Base-by-base conservation (phyloP, 2,113 vertebrate species). In the Tragelaphus scriptus region DNA sequence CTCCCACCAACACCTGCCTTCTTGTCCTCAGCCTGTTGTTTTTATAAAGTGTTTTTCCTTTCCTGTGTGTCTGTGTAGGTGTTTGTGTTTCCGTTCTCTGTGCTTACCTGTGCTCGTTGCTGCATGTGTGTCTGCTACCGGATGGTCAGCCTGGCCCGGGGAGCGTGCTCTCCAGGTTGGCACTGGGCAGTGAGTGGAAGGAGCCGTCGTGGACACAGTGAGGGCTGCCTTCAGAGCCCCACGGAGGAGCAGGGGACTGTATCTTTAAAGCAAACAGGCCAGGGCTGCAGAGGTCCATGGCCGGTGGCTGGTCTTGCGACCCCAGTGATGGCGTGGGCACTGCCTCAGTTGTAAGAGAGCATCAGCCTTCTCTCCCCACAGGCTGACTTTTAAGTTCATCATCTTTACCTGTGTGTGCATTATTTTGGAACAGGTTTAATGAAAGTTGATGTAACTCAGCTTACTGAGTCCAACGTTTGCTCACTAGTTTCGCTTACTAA, bases 181-280 rank as follows among this genome's bases (percentile, higher is more conserved):
- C 7, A 2, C 30, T 3, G 2, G 6, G 1, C 2, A 36, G 13
- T 26, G 88, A 63, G 51, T 65, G 40, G 36, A 32, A 11, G 51
- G 17, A 4, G 28, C 71, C 12, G 0, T 21, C 0, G 8, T 32
- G 6, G 55, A 47, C 36, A 36, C 3, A 49, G n/a, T 12, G 32
- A 55, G 7, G 32, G 19, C 11, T 25, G 32, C 32, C n/a, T 79
- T 36, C 7, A 32, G 59, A 77, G 61, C 19, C 40, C 19, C 2
- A 32, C 6, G 1, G 47, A 68, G 7, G 8, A 88, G 59, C 6
- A 19, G 1, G 47, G 36, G 19, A 16, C 55, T 4, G 55, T 4
- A 3, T 55, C 28, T 82, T 28, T 53, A 32, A 36, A 61, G 49
- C 63, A 11, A 11, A 16, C 5, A 49, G 40, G 65, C 58, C 30